Base-by-base conservation (phyloP, 2,113 vertebrate genomes). In the Erpornis zantholeuca region DNA sequence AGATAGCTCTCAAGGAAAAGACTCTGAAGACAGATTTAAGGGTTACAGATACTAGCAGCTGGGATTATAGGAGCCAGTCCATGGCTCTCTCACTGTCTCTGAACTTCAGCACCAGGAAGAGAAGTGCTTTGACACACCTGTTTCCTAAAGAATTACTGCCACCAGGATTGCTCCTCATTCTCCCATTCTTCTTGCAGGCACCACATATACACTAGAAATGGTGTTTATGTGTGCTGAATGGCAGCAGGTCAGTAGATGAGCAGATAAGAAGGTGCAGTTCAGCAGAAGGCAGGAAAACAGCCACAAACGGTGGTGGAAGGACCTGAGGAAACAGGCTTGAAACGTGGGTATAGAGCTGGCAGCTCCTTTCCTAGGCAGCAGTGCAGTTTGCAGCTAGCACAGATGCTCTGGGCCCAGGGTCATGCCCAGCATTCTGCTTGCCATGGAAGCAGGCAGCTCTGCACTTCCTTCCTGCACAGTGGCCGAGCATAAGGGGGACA, bases 151-250 rank as follows among this genome's bases (percentile, higher is more conserved):
- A 31, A 60, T 45, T 29, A 35, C 24, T 45, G 44, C 15, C 10
- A 31, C 14, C 14, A 15, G 28, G 18, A 12, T 33, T 50, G 8
- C 20, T 59, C 22, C 19, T 94, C 8, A 5, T 54, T 49, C 61
- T 45, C 20, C 4, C 10, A 21, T 59, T 84, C 8, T 38, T 56
- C 31, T 61, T 78, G 13, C 24, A 78, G 45, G 21, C n/a, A 36
- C 3, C 4, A 35, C 3, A 7, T 11, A 20, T 3, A 27, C 7
- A 8, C 19, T 11, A 49, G 47, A n/a, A n/a, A n/a, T n/a, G n/a
- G n/a, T n/a, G n/a, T n/a, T n/a, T n/a, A n/a, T n/a, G n/a, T n/a
- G n/a, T 47, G 29, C 38, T 56, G 29, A 40, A 50, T 2, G 2
- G 23, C n/a, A 70, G 22, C 15, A 10, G 3, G 1, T 17, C 17